Percentiles rank a stretch among this genome's conserved stretches.
Evolutionary conservation across 2,888 invertebrate genomes (phyloP).

Genomic region (Actias luna): DNA sequence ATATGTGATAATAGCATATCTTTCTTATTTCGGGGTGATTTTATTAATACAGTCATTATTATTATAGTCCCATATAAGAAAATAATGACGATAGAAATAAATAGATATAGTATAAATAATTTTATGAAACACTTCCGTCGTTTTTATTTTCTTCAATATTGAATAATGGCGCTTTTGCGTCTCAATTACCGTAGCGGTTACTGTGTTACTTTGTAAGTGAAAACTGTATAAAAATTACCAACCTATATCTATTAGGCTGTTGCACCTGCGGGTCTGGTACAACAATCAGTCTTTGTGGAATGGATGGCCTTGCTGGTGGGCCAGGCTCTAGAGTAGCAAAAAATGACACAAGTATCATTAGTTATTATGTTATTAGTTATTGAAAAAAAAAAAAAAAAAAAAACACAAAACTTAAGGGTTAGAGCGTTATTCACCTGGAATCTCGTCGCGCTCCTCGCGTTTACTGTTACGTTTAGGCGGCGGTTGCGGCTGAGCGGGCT

Average conservation of each 20-base stretch:
- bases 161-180: no score
- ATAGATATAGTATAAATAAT: no score
- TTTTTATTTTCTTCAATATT: no score
- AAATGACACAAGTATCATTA: constrained; percentile 34
- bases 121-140: no score
- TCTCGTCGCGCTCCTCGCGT: constrained; percentile 82
- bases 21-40: no score
- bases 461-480: constrained; percentile 83
- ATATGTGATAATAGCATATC: no score
- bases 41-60: no score
- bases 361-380: constrained; percentile 30
- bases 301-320: constrained; percentile 92
- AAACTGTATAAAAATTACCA: constrained; percentile 28
- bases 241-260: constrained; percentile 84
- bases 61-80: no score
- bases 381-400: constrained; percentile 23
- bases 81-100: no score
- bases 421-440: constrained; percentile 67
- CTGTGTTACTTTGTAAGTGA: neutral
- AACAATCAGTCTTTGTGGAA: constrained; percentile 95
- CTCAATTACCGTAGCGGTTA: no score
- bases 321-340: constrained; percentile 85
- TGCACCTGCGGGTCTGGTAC: constrained; percentile 93
- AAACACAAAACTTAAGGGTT: constrained; percentile 28
- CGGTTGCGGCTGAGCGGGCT: constrained; percentile 82